Percentiles rank a stretch among this genome's conserved stretches.
Evolutionary conservation across 2,888 invertebrate species (phyloP).

Genomic region (Netelia virgata): DNA sequence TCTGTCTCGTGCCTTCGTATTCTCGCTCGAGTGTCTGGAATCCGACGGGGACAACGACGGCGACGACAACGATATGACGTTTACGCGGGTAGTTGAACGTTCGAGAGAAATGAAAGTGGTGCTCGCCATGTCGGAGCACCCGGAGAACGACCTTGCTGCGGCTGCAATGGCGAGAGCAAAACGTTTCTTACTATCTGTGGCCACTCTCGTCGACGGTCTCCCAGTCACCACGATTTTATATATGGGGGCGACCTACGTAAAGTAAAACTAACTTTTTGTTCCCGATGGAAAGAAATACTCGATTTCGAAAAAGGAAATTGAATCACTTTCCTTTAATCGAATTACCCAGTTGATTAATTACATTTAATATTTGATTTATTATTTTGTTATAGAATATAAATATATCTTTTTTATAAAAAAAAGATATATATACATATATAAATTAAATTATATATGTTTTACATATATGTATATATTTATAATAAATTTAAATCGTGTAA

Average conservation of each 20-base stretch:
- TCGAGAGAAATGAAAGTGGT: constrained; percentile 67
- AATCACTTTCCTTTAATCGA: too few relatives aligned
- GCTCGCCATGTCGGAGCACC: constrained; percentile 44
- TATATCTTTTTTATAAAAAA: too few relatives aligned
- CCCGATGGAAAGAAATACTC: too few relatives aligned
- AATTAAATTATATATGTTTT: too few relatives aligned
- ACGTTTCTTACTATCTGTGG: constrained; percentile 22
- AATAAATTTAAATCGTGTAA: too few relatives aligned
- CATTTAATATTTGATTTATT: too few relatives aligned
- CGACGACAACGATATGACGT: constrained; percentile 7
- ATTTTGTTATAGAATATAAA: too few relatives aligned
- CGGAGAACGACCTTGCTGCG: constrained; percentile 65
- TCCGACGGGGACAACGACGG: constrained; percentile 8
- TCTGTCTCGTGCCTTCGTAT: constrained; percentile 21
- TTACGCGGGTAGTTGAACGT: constrained; percentile 40
- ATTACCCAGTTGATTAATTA: too few relatives aligned
- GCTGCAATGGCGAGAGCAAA: constrained; percentile 41
- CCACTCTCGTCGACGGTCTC: constrained; percentile 25
- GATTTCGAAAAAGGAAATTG: too few relatives aligned
- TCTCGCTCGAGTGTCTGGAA: constrained; percentile 16
- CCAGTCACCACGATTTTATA: constrained; percentile 13
- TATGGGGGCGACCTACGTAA: neutral
- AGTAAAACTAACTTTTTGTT: neutral
- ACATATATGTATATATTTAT: too few relatives aligned
- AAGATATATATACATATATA: too few relatives aligned